A percentile compares a stretch with the other conserved stretches of the same genome.
phyloP scores from a whole-genome alignment of 2,797 vertebrate genomes.

The Jordanella pulchra region DNA sequence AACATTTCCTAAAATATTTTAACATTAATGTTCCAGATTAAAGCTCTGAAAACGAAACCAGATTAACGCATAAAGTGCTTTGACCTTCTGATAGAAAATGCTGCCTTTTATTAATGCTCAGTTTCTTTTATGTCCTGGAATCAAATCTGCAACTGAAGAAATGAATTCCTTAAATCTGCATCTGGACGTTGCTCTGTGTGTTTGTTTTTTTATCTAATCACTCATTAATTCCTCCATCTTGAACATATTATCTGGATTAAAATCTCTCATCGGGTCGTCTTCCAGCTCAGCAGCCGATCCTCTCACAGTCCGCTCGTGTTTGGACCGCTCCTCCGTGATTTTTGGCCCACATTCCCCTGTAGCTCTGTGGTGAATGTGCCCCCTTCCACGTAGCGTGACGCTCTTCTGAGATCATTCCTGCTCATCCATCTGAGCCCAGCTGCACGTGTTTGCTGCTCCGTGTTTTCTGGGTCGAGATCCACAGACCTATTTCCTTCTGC shows the following conservation, averaged over 20 bases:
- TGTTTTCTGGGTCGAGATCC: slow-evolving; percentile 44
- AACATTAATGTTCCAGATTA: too few relatives aligned
- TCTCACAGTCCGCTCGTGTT: background rate
- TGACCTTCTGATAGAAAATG: too few relatives aligned
- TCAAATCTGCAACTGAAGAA: too few relatives aligned
- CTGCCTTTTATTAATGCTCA: too few relatives aligned
- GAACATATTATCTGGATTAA: background rate
- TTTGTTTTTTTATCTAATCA: background rate
- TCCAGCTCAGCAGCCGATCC: background rate
- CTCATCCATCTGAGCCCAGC: slow-evolving; percentile 36
- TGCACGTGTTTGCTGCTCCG: slow-evolving; percentile 47
- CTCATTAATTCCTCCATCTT: background rate
- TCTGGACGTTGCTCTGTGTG: too few relatives aligned
- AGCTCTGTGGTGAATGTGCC: slow-evolving; percentile 3
- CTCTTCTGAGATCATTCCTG: background rate
- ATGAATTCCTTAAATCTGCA: too few relatives aligned
- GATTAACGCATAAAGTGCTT: too few relatives aligned
- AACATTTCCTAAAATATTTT: too few relatives aligned
- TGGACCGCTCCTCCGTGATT: background rate
- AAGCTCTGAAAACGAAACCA: too few relatives aligned
- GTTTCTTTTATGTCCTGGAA: too few relatives aligned
- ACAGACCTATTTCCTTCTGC: slow-evolving; percentile 60
- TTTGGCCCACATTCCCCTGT: background rate
- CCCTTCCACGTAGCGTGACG: background rate
- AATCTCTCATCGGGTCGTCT: background rate